A percentile compares a stretch with the other conserved stretches of the same genome.
phyloP scores from a whole-genome alignment of 2,113 vertebrate genomes.

The Megatriorchis doriae region DNA sequence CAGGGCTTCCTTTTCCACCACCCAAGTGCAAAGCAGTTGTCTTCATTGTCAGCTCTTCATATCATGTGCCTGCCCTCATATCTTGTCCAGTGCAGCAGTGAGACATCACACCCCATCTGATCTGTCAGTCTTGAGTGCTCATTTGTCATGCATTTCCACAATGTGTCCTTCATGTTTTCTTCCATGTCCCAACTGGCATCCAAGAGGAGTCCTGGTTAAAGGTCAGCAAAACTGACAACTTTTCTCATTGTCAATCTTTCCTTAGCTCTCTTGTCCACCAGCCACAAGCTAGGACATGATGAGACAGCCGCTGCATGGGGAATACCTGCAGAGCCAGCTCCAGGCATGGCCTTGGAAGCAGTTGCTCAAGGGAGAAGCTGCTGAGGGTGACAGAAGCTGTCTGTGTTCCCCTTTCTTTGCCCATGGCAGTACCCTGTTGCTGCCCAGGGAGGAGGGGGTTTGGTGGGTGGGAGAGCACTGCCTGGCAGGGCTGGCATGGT shows the following conservation, averaged over 20 bases:
- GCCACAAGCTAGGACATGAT: background rate
- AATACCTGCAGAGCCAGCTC: background rate
- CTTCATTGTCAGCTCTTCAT: background rate
- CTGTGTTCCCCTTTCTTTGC: background rate
- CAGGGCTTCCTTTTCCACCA: background rate
- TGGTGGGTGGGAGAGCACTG: background rate
- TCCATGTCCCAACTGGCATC: background rate
- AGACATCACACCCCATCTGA: background rate
- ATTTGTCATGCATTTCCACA: background rate
- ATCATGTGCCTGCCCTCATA: background rate
- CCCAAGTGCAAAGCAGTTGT: background rate
- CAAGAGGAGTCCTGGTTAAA: background rate
- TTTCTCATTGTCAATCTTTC: background rate
- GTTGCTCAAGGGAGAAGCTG: background rate
- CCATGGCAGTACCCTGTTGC: background rate
- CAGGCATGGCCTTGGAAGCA: background rate
- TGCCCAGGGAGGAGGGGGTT: background rate
- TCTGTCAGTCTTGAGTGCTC: background rate
- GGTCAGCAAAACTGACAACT: background rate
- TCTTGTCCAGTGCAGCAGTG: background rate
- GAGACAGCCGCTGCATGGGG: background rate
- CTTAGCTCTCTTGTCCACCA: background rate
- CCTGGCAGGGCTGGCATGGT: background rate
- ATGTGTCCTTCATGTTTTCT: background rate
- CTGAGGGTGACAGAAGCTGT: background rate